These are phyloP conservation scores for Bradysia coprophila DNA, from an alignment of 1,140 invertebrate genomes.

Conservation along the genomic window DNA sequence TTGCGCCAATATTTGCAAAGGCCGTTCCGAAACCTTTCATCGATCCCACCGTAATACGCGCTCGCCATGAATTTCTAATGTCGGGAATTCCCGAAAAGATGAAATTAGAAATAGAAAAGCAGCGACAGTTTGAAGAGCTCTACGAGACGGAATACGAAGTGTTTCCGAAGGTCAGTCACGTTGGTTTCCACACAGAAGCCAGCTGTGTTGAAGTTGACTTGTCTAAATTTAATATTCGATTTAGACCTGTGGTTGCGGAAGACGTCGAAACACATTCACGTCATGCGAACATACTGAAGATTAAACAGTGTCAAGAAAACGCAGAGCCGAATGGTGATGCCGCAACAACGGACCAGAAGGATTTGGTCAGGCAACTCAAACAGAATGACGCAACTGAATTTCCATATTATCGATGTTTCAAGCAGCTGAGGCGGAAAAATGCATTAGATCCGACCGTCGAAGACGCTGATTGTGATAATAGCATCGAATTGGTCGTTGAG, in stretches of 20 bases:
- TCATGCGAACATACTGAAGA: not conserved
- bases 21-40: conserved; percentile 27
- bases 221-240: conserved; percentile 17
- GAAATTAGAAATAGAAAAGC: conserved; percentile 26
- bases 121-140: conserved; percentile 16
- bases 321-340: not conserved
- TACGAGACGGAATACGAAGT: conserved; percentile 22
- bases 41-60: conserved; percentile 27
- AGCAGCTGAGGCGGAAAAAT: conserved; percentile 21
- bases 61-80: conserved; percentile 35
- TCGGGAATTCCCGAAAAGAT: conserved; percentile 36
- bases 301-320: too few relatives aligned
- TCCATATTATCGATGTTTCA: conserved; percentile 17
- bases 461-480: not conserved
- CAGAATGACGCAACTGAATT: not conserved
- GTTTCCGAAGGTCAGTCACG: conserved; percentile 31
- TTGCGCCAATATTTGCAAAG: conserved; percentile 34
- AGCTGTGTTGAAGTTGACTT: too few relatives aligned
- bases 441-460: conserved; percentile 8
- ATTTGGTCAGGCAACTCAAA: not conserved
- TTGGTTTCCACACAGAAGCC: too few relatives aligned
- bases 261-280: not conserved
- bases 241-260: conserved; percentile 3
- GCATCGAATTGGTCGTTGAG: too few relatives aligned
- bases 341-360: not conserved